phyloP scores from a whole-genome alignment of 2,888 invertebrate species.

The Iphiclides podalirius region DNA sequence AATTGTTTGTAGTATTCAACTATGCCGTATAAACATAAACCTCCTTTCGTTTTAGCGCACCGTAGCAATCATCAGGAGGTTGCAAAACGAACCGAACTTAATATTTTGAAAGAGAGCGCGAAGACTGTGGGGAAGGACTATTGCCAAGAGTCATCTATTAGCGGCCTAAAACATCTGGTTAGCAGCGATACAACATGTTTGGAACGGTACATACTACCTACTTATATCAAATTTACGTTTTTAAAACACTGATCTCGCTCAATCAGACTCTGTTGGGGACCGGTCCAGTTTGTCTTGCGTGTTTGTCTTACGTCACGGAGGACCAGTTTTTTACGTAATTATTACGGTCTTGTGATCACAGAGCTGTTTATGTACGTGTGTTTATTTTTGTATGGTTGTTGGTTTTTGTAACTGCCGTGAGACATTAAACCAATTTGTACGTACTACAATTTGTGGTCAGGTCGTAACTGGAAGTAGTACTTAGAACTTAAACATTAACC shows the following conservation, averaged over 20 bases:
- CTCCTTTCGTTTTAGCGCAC: conserved; percentile 31
- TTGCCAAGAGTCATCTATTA: conserved; percentile 69
- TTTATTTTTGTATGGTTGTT: background rate
- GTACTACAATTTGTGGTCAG: too few species aligned
- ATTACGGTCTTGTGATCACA: conserved; percentile 3
- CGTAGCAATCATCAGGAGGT: conserved; percentile 35
- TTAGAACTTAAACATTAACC: too few species aligned
- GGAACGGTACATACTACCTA: conserved; percentile 54
- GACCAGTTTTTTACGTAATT: conserved; percentile 3
- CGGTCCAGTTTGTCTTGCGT: conserved; percentile 17
- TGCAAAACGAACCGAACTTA: conserved; percentile 34
- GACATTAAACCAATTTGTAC: too few species aligned
- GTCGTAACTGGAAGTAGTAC: too few species aligned
- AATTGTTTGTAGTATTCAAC: background rate
- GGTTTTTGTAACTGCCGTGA: background rate
- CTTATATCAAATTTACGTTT: conserved; percentile 8
- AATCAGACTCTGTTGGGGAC: background rate
- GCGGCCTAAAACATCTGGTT: conserved; percentile 69
- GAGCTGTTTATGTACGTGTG: background rate
- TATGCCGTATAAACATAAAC: conserved; percentile 29
- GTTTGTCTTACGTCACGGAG: conserved; percentile 11
- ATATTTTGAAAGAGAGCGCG: conserved; percentile 51
- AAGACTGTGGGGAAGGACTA: conserved; percentile 60
- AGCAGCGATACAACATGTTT: conserved; percentile 52
- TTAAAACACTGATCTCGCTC: background rate